Base-by-base conservation (phyloP, 2,797 vertebrate genomes). In the Echiichthys vipera region DNA sequence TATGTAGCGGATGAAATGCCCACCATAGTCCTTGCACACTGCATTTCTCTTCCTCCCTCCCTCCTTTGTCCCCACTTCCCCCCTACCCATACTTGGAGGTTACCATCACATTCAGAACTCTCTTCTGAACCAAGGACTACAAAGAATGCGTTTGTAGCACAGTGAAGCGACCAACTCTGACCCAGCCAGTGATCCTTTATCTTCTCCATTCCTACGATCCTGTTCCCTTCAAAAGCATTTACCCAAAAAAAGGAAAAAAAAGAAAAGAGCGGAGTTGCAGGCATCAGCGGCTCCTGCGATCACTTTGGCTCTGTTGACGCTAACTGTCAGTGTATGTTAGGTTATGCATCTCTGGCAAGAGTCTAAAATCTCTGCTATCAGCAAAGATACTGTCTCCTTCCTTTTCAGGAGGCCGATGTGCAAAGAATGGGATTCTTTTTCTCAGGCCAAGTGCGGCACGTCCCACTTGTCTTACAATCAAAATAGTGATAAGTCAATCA, bases 1-100 rank as follows among this genome's bases (percentile, higher is more conserved):
- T 85, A 90, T 92, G 91, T 93, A 91, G 92, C 93, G 86, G 88
- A 88, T 90, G 73, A 89, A 92, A 89, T 82, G 72, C 84, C 83
- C 84, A 88, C 89, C 84, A 86, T 88, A 91, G 93, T 89, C 88
- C 89, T 86, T 63, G 73, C 84, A 77, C 80, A 84, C 89, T 89
- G 86, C 85, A 85, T 90, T 88, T 86, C 75, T 89, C 79, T 84
- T 78, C 76, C 85, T 83, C 77, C 79, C 82, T 87, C 84, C 78
- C 71, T 78, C 87, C 74, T 86, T 77, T 71, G 68, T 88, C 71
- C 43, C 74, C 84, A 80, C 77, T 85, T 85, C 75, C 84, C n/a
- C 87, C 73, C 72, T 65, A 59, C 37, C 57, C 64, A 51, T n/a
- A 49, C 71, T 55, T 65, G 73, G 74, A 77, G 56, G 67, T 88